These are phyloP conservation scores for Thripadectes ignobilis DNA, from an alignment of 2,797 vertebrate species.

Conservation along the genomic window DNA sequence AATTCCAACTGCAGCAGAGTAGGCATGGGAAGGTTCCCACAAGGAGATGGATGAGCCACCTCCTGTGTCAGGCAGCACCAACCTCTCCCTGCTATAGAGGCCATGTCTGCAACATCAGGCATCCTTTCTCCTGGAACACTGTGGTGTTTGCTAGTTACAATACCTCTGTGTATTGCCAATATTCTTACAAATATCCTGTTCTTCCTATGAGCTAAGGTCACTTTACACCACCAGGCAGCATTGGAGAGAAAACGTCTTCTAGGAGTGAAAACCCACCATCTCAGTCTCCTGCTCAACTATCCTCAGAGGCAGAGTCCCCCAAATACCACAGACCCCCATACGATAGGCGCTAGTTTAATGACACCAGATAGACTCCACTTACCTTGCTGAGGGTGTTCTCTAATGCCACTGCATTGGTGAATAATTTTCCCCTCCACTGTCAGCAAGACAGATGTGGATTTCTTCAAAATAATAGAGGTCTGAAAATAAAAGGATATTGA, in stretches of 20 bases:
- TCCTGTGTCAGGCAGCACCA: background rate
- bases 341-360: background rate
- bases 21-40: fast-evolving
- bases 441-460: slow-evolving; percentile 10
- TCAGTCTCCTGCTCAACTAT: background rate
- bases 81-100: background rate
- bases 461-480: slow-evolving; percentile 46
- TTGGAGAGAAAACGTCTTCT: background rate
- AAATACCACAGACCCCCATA: background rate
- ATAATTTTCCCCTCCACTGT: background rate
- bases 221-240: background rate
- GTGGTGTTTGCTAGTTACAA: background rate
- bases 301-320: background rate
- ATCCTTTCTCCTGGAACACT: background rate
- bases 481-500: slow-evolving; percentile 57
- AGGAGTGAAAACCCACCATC: background rate
- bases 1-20: background rate
- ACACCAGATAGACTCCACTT: background rate
- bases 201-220: background rate
- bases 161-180: background rate
- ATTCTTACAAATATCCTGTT: background rate
- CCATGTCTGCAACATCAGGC: background rate
- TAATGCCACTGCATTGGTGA: background rate
- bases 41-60: background rate
- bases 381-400: background rate